These are phyloP conservation scores for Epinotia nisella DNA, from an alignment of 2,888 invertebrate genomes.

Conservation along the genomic window DNA sequence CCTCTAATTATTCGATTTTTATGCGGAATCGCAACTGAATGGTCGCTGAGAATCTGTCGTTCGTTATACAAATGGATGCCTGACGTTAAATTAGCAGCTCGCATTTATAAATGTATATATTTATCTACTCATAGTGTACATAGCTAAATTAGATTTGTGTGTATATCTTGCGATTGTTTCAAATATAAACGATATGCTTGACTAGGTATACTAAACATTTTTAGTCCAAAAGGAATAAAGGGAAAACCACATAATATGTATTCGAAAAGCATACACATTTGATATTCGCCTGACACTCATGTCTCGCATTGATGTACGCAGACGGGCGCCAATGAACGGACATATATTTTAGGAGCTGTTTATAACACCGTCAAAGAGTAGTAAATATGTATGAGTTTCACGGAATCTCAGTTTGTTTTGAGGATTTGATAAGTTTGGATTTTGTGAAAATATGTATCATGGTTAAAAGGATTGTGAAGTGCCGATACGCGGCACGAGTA, in stretches of 20 bases:
- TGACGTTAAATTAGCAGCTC: background rate
- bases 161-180: too few relatives aligned
- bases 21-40: slow-evolving; percentile 12
- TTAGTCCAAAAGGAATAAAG: background rate
- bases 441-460: background rate
- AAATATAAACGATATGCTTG: too few relatives aligned
- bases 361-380: slow-evolving; percentile 12
- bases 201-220: background rate
- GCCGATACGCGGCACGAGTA: too few relatives aligned
- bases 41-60: background rate
- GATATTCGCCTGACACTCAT: slow-evolving; percentile 26
- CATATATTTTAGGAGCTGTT: slow-evolving; percentile 17
- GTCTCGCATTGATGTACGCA: slow-evolving; percentile 1
- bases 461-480: too few relatives aligned
- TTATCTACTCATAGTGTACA: too few relatives aligned
- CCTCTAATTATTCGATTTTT: slow-evolving; percentile 35
- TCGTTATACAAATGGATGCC: background rate
- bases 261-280: slow-evolving; percentile 21
- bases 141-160: too few relatives aligned
- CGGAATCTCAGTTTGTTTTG: slow-evolving; percentile 2
- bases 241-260: slow-evolving; percentile 18
- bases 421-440: background rate
- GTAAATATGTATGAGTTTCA: slow-evolving; percentile 13
- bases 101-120: too few relatives aligned
- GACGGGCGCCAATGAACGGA: slow-evolving; percentile 6